phyloP scores from a whole-genome alignment of 2,113 vertebrate species.

The Morone chrysops region DNA sequence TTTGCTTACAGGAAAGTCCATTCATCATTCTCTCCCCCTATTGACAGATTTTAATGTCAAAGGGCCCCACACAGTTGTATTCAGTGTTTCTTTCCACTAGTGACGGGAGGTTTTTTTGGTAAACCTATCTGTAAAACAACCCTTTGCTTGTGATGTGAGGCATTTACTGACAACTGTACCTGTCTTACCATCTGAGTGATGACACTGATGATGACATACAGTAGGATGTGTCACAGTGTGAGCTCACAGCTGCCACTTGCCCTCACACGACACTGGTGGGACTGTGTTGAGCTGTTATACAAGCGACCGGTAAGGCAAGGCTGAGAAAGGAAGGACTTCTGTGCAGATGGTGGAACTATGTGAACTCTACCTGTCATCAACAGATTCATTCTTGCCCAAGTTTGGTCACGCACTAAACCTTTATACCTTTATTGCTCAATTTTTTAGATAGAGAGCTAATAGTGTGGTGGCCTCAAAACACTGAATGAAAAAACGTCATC shows the following conservation, averaged over 20 bases:
- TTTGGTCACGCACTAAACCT: not conserved
- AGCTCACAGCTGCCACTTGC: slow-evolving; percentile 30
- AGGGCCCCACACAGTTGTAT: not conserved
- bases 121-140: slow-evolving; percentile 25
- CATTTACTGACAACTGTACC: slow-evolving; percentile 39
- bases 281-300: not conserved
- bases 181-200: slow-evolving; percentile 20
- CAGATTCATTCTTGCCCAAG: not conserved
- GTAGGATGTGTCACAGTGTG: slow-evolving; percentile 30
- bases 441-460: not conserved
- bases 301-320: slow-evolving; percentile 2
- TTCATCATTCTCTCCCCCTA: slow-evolving; percentile 26
- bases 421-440: not conserved
- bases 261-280: not conserved
- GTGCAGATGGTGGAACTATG: not conserved
- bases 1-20: slow-evolving; percentile 6
- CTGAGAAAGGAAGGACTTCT: slow-evolving; percentile 1
- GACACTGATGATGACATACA: slow-evolving; percentile 37
- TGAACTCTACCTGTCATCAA: slow-evolving; percentile 35
- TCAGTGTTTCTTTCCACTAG: slow-evolving; percentile 30
- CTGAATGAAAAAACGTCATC: not conserved
- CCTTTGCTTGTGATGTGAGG: slow-evolving; percentile 4
- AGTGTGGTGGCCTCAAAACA: not conserved
- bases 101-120: slow-evolving; percentile 2
- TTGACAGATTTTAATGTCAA: slow-evolving; percentile 31